A percentile compares a stretch with the other conserved stretches of the same genome.
These are phyloP conservation scores for Catagonus wagneri DNA, from an alignment of 2,113 vertebrate species.

Conservation along the genomic window DNA sequence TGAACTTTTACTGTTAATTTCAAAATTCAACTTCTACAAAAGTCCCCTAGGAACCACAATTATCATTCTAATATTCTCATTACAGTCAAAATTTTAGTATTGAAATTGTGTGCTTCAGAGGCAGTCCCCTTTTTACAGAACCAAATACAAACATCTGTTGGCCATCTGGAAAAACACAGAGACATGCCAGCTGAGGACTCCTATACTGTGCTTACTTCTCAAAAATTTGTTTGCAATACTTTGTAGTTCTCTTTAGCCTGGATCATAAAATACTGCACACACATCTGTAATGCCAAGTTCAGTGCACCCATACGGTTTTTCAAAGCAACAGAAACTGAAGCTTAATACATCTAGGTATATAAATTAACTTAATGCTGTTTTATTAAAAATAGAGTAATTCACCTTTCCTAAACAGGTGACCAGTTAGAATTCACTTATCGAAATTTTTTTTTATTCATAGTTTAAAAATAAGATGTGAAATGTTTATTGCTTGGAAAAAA, in stretches of 20 bases:
- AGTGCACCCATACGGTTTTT: not conserved
- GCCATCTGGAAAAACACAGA: not conserved
- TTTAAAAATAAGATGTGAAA: not conserved
- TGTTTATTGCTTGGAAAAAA: not conserved
- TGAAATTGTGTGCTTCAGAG: not conserved
- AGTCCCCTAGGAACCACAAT: not conserved
- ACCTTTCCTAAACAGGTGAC: not conserved
- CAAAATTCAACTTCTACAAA: not conserved
- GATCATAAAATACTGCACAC: not conserved
- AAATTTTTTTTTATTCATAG: not conserved
- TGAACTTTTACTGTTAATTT: not conserved
- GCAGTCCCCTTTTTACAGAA: not conserved
- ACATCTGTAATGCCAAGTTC: not conserved
- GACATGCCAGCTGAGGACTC: not conserved
- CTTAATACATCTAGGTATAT: not conserved
- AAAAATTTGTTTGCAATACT: not conserved
- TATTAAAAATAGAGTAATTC: not conserved
- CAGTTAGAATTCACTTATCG: not conserved
- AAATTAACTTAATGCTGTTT: not conserved
- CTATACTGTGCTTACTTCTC: not conserved
- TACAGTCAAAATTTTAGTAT: not conserved
- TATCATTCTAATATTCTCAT: conserved; percentile 41
- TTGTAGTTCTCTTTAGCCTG: not conserved
- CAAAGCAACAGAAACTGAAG: not conserved
- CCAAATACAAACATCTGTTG: conserved; percentile 63